These are phyloP conservation scores for Brachyptera putata DNA, from an alignment of 2,888 invertebrate species.

Conservation along the genomic window DNA sequence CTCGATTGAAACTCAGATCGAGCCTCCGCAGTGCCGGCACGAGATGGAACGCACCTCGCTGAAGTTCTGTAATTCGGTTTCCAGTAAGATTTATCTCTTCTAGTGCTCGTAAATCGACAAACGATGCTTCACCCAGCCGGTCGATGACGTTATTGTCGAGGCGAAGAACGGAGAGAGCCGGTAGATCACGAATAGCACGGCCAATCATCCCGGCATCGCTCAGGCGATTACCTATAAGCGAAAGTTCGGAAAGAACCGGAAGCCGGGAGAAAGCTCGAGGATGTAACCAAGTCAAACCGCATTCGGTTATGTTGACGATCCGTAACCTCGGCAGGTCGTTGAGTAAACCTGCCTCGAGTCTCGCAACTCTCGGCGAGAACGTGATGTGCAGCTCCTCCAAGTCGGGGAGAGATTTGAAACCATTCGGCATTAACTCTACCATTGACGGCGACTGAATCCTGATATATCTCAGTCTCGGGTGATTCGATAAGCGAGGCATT, in stretches of 20 bases:
- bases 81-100: slow-evolving; percentile 56
- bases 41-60: slow-evolving; percentile 71
- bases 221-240: slow-evolving; percentile 67
- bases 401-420: slow-evolving; percentile 65
- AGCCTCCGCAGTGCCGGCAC: slow-evolving; percentile 67
- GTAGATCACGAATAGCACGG: slow-evolving; percentile 68
- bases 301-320: slow-evolving; percentile 69
- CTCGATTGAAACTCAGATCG: slow-evolving; percentile 71
- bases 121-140: slow-evolving; percentile 68
- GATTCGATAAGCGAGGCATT: slow-evolving; percentile 66
- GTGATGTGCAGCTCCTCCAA: slow-evolving; percentile 71
- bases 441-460: slow-evolving; percentile 60
- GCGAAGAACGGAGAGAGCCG: slow-evolving; percentile 63
- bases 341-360: slow-evolving; percentile 69
- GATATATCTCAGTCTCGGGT: slow-evolving; percentile 67
- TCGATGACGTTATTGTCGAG: slow-evolving; percentile 69
- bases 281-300: slow-evolving; percentile 73
- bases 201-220: slow-evolving; percentile 79
- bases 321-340: slow-evolving; percentile 64
- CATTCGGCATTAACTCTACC: slow-evolving; percentile 60
- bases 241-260: slow-evolving; percentile 65
- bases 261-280: slow-evolving; percentile 69
- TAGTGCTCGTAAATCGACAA: slow-evolving; percentile 70
- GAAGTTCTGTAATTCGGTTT: slow-evolving; percentile 70
- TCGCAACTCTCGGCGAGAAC: slow-evolving; percentile 57